Base-by-base conservation (phyloP, 2,797 vertebrate genomes). In the Chrysocyon brachyurus region DNA sequence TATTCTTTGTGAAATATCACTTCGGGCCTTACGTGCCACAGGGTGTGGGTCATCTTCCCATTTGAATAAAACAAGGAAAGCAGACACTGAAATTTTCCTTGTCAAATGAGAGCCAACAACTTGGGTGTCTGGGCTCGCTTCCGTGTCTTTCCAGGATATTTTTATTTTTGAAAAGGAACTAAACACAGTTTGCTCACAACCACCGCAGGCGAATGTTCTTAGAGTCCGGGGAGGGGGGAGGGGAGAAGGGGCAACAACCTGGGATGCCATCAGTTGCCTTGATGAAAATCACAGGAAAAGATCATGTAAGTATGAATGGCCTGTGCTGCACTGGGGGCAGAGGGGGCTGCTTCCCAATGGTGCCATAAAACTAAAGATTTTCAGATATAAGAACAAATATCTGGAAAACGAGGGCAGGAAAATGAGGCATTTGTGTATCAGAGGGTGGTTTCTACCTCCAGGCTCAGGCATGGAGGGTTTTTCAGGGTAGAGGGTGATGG, bases 121-220 rank as follows among this genome's bases (percentile, higher is more conserved):
- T 3, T 36, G 73, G 36, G 14, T n/a, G 22, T 89, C 88, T 83
- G 68, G 26, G 92, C 66, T 63, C 78, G 54, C 14, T 12, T 59
- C 24, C 0, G 0, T 9, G 22, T 72, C 24, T 82, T 87, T 87
- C 63, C 66, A 88, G 82, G 36, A 75, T 59, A 14, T 9, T 31
- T 87, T 95, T 19, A 40, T 73, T 88, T 95, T 87, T 56, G 36
- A 57, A 85, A 73, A 89, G 26, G 28, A 95, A 70, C 63, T 40
- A 3, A 87, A 70, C 84, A 57, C 1, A 52, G 2, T 77, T 83
- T 49, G 54, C 66, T 91, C 64, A 6, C 33, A 54, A n/a, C 8
- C 46, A 33, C 24, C 54, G 3, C 12, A 57, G 46, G 15, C 57
- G n/a, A 49, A 46, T 31, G 21, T 33, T 61, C 49, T 49, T 22